Evolutionary conservation across 2,888 invertebrate genomes (phyloP).

Genomic region (Acleris emargana): DNA sequence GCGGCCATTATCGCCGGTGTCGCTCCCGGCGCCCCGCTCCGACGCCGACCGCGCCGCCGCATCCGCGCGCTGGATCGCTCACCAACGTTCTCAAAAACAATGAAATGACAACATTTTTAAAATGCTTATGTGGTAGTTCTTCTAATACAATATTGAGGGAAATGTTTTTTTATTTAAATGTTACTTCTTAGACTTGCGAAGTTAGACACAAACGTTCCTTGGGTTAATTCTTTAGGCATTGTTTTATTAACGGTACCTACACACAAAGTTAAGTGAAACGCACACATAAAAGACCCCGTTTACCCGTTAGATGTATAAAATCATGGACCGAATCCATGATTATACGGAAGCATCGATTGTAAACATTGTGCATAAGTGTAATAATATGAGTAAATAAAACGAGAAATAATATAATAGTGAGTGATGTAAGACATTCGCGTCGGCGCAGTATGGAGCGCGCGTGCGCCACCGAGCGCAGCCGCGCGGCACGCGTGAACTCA

Average conservation of each 20-base stretch:
- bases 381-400: conserved; percentile 40
- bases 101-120: too few species aligned
- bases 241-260: too few species aligned
- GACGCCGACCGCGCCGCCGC: conserved; percentile 10
- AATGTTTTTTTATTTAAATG: too few species aligned
- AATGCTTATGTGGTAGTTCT: too few species aligned
- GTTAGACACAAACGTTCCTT: too few species aligned
- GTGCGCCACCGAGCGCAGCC: conserved; percentile 65
- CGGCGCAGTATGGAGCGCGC: conserved; percentile 37
- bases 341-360: conserved; percentile 12
- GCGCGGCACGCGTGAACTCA: conserved; percentile 58
- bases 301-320: conserved; percentile 60
- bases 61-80: too few species aligned
- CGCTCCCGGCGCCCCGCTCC: conserved; percentile 23
- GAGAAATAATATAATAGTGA: conserved; percentile 49
- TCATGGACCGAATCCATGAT: conserved; percentile 31
- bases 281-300: conserved; percentile 8
- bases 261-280: too few species aligned
- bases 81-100: too few species aligned
- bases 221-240: too few species aligned
- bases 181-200: too few species aligned
- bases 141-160: too few species aligned
- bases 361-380: conserved; percentile 23
- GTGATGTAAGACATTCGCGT: conserved; percentile 61
- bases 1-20: conserved; percentile 40